Evolutionary conservation across 1,140 invertebrate species (phyloP).

Genomic region (Drosophila sechellia): DNA sequence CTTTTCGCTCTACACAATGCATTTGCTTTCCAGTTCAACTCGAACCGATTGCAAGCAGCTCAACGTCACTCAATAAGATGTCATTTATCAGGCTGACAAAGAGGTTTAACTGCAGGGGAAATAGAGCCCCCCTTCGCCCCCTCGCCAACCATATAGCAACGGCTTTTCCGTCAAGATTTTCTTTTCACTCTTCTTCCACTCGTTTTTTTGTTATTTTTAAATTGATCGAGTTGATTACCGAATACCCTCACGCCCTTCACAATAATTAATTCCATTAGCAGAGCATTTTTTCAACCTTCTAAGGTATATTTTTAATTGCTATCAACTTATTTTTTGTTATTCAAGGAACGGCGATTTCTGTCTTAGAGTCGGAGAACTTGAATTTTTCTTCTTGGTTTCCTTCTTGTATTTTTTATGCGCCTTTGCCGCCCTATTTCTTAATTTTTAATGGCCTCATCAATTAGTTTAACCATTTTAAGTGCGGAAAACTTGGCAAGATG

Average conservation of each 20-base stretch:
- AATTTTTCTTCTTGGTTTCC: no score
- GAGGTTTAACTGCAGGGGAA: conserved; percentile 16
- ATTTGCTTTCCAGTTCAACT: conserved; percentile 1
- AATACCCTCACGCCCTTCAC: conserved; percentile 1
- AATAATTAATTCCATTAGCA: background rate
- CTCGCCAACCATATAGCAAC: conserved; percentile 6
- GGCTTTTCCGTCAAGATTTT: conserved; percentile 3
- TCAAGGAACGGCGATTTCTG: no score
- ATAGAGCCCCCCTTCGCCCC: background rate
- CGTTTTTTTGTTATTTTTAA: background rate
- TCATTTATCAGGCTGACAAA: conserved; percentile 49
- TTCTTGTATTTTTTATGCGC: background rate
- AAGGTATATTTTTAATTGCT: no score
- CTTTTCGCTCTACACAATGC: background rate
- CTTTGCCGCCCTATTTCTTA: background rate
- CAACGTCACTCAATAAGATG: conserved; percentile 47
- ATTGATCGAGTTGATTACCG: background rate
- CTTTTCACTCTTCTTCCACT: background rate
- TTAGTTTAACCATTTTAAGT: conserved; percentile 18
- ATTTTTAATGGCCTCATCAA: conserved; percentile 34
- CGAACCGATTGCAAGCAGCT: conserved; percentile 19
- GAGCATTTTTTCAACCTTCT: no score
- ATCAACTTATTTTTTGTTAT: no score
- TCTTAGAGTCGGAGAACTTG: background rate
- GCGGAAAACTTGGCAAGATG: background rate